Conservation (phyloP, 2,797 vertebrate genomes). For the Cyprinodon diabolis region DNA sequence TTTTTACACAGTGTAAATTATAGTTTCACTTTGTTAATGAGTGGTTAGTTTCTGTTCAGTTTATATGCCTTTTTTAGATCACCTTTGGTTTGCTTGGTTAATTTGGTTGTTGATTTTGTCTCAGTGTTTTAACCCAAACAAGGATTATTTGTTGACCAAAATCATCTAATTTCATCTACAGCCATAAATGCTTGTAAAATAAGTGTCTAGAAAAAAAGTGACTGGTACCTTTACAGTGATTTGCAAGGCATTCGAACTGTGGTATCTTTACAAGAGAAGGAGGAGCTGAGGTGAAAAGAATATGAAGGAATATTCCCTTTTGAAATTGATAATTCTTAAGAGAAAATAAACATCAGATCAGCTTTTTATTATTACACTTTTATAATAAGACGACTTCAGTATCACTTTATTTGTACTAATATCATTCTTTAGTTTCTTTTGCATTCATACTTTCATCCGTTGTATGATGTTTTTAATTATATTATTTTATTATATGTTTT, state of each 20-base stretch:
- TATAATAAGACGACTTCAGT: no score
- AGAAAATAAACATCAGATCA: no score
- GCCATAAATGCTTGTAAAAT: background rate
- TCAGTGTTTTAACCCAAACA: background rate
- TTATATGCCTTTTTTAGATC: background rate
- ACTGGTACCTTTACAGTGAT: background rate
- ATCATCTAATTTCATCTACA: background rate
- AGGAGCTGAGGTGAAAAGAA: background rate
- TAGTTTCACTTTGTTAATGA: background rate
- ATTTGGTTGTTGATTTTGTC: background rate
- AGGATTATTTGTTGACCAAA: background rate
- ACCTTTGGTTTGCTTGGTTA: slow-evolving; percentile 11
- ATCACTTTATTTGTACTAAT: no score
- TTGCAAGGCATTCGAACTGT: background rate
- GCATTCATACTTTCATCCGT: background rate
- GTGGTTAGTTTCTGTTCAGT: background rate
- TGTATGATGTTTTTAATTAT: background rate
- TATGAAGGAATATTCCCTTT: background rate
- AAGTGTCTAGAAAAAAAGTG: background rate
- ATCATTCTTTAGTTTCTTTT: no score
- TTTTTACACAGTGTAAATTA: background rate
- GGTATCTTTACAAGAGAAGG: background rate
- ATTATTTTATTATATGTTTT: no score
- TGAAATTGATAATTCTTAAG: background rate
- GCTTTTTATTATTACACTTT: background rate